Conservation (phyloP, 2,797 vertebrate species). For the Pterois miles region DNA sequence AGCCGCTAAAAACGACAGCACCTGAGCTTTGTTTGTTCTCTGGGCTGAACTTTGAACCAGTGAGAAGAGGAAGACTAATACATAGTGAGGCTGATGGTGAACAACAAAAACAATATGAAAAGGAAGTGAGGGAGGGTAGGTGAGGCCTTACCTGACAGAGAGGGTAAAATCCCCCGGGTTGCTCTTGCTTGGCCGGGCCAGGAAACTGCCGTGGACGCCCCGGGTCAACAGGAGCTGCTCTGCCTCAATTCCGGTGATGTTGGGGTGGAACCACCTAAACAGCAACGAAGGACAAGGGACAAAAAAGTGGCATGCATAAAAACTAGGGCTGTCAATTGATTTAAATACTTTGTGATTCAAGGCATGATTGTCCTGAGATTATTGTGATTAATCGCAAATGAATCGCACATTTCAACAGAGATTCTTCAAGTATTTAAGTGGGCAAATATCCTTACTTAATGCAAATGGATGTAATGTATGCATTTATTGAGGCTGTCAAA, state of each 20-base stretch:
- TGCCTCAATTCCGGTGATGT: conserved; percentile 89
- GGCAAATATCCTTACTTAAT: too few relatives aligned
- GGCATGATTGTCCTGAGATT: too few relatives aligned
- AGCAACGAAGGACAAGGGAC: background rate
- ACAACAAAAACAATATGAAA: background rate
- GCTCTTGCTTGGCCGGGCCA: conserved; percentile 93
- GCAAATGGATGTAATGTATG: too few relatives aligned
- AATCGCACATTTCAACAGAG: too few relatives aligned
- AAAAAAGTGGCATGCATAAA: background rate
- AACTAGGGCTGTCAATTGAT: background rate
- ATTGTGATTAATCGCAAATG: too few relatives aligned
- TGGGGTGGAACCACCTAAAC: conserved; percentile 92
- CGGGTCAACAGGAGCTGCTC: conserved; percentile 90
- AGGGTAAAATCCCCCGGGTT: conserved; percentile 92
- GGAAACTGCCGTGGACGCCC: conserved; percentile 91
- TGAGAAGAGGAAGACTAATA: conserved; percentile 13
- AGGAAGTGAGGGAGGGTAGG: background rate
- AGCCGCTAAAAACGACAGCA: background rate
- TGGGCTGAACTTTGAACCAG: conserved; percentile 30
- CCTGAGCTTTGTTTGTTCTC: conserved; percentile 30
- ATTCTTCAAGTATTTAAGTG: too few relatives aligned
- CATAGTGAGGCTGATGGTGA: background rate
- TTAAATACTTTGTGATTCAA: too few relatives aligned
- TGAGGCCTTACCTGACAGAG: conserved; percentile 85
- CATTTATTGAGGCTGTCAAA: too few relatives aligned